Conservation (phyloP, 2,888 invertebrate species). For the Onchidella celtica region DNA sequence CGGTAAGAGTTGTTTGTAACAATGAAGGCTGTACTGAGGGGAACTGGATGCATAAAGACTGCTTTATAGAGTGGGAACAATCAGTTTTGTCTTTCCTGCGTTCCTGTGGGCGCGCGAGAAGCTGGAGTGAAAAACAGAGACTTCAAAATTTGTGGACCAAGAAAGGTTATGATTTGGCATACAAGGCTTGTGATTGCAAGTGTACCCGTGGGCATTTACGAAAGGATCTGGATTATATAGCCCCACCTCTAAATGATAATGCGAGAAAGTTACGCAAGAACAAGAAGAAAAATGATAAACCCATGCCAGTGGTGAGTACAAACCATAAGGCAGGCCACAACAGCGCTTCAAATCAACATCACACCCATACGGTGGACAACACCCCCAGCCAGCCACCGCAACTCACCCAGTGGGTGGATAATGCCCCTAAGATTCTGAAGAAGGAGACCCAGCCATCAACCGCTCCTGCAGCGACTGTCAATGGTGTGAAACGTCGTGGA, state of each 20-base stretch:
- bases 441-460: slow-evolving; percentile 48
- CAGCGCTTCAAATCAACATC: slow-evolving; percentile 82
- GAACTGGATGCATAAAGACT: slow-evolving; percentile 96
- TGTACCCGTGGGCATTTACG: slow-evolving; percentile 95
- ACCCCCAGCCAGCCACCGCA: slow-evolving; percentile 35
- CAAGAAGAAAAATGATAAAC: slow-evolving; percentile 85
- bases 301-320: slow-evolving; percentile 83
- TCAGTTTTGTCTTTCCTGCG: slow-evolving; percentile 93
- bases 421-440: slow-evolving; percentile 44
- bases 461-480: slow-evolving; percentile 51
- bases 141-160: slow-evolving; percentile 98
- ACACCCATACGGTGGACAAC: slow-evolving; percentile 44
- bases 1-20: slow-evolving; percentile 94
- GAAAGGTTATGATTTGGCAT: slow-evolving; percentile 97
- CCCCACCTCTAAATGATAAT: slow-evolving; percentile 79
- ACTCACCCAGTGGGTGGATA: slow-evolving; percentile 23
- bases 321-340: slow-evolving; percentile 54
- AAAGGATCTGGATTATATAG: slow-evolving; percentile 95
- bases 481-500: slow-evolving; percentile 29
- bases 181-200: slow-evolving; percentile 95
- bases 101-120: slow-evolving; percentile 93
- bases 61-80: slow-evolving; percentile 96
- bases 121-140: slow-evolving; percentile 96
- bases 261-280: slow-evolving; percentile 84
- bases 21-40: slow-evolving; percentile 94